A percentile compares a stretch with the other conserved stretches of the same genome.
Conservation (phyloP, 2,888 invertebrate genomes). For the Leucophenga maculata region DNA sequence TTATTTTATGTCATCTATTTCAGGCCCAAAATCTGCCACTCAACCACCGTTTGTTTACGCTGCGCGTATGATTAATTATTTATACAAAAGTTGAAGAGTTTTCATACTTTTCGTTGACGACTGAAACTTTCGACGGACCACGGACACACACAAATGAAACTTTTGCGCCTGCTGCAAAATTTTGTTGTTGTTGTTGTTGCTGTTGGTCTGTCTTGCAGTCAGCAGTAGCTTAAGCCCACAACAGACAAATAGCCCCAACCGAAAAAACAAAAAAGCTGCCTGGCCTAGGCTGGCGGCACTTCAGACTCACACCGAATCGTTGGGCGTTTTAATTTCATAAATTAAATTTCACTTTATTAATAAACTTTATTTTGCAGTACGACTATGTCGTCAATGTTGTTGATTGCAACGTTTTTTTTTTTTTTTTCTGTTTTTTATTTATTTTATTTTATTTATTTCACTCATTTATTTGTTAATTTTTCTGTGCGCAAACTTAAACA, state of each 20-base stretch:
- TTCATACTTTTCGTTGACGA: conserved; percentile 12
- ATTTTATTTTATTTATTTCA: background rate
- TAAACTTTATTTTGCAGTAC: conserved; percentile 11
- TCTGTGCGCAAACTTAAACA: background rate
- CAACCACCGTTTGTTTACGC: no score
- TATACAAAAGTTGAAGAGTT: conserved; percentile 22
- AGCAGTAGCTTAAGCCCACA: background rate
- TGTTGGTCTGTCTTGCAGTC: no score
- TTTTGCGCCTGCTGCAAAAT: no score
- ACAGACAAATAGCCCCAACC: background rate
- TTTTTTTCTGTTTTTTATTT: background rate
- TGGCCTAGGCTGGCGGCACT: background rate
- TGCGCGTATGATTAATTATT: conserved; percentile 23
- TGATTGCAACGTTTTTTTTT: background rate
- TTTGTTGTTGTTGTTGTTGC: no score
- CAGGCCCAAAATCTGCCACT: no score
- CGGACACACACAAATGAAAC: conserved; percentile 3
- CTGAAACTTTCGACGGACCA: background rate
- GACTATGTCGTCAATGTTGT: background rate
- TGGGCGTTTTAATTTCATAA: conserved; percentile 8
- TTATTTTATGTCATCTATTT: no score
- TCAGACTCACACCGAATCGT: background rate
- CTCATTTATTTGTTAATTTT: background rate
- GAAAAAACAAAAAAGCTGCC: background rate
- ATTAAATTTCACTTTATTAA: conserved; percentile 20